These are phyloP conservation scores for Ciconia boyciana DNA, from an alignment of 2,113 vertebrate genomes.

Conservation along the genomic window DNA sequence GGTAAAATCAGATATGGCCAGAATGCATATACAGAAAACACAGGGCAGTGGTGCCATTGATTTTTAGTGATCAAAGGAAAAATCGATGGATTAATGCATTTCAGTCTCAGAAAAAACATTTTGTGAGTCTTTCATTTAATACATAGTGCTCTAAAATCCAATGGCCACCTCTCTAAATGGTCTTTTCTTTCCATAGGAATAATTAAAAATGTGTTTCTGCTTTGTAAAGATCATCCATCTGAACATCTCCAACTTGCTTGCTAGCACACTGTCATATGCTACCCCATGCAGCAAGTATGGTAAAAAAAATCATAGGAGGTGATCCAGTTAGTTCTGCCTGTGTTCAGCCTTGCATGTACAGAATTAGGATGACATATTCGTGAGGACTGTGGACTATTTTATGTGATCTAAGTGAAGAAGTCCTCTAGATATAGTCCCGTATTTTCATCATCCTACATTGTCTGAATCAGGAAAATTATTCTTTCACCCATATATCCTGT, in stretches of 20 bases:
- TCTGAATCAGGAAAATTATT: background rate
- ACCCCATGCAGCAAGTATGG: background rate
- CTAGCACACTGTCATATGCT: background rate
- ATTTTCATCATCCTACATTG: conserved; percentile 13
- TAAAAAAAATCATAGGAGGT: background rate
- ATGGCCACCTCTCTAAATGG: background rate
- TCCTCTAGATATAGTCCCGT: background rate
- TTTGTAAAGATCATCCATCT: background rate
- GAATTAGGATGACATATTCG: background rate
- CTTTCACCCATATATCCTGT: background rate
- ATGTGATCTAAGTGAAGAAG: background rate
- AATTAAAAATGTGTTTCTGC: background rate
- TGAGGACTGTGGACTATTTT: background rate
- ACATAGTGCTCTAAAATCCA: background rate
- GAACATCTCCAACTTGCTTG: background rate
- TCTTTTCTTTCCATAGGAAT: background rate
- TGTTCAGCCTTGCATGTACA: background rate
- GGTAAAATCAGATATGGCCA: background rate
- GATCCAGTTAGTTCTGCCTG: background rate
- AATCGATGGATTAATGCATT: background rate
- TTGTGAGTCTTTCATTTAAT: background rate
- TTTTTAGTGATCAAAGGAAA: conserved; percentile 42
- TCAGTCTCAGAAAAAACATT: background rate
- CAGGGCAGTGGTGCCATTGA: background rate
- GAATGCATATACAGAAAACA: background rate